These are phyloP conservation scores for Spondyliosoma cantharus DNA, from an alignment of 2,797 vertebrate genomes.

Conservation along the genomic window DNA sequence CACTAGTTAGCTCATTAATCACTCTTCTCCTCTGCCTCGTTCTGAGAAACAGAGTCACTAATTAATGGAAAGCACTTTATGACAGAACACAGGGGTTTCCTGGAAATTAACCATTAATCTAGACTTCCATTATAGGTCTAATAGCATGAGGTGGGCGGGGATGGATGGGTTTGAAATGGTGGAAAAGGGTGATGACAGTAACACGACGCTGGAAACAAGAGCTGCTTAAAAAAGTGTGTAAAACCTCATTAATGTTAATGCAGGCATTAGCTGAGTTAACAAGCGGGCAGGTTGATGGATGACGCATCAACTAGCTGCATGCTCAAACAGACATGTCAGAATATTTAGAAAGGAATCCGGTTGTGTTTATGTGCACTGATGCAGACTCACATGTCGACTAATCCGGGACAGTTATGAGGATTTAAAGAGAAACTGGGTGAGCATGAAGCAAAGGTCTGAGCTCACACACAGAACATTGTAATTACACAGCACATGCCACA, in stretches of 20 bases:
- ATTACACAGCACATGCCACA: slow-evolving; percentile 25
- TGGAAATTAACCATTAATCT: slow-evolving; percentile 82
- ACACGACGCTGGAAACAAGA: slow-evolving; percentile 24
- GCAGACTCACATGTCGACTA: not conserved
- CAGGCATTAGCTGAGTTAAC: slow-evolving; percentile 32
- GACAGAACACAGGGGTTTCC: slow-evolving; percentile 79
- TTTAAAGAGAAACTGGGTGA: not conserved
- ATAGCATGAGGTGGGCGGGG: slow-evolving; percentile 61
- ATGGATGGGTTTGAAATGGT: slow-evolving; percentile 49
- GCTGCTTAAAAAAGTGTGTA: slow-evolving; percentile 43
- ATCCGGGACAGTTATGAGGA: not conserved
- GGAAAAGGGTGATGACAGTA: slow-evolving; percentile 46
- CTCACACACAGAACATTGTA: slow-evolving; percentile 18
- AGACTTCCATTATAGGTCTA: slow-evolving; percentile 72
- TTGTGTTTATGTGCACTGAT: not conserved
- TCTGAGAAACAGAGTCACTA: slow-evolving; percentile 73
- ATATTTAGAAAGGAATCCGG: not conserved
- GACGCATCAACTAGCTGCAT: not conserved
- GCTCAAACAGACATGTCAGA: slow-evolving; percentile 6
- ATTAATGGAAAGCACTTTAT: slow-evolving; percentile 83
- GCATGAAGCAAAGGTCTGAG: not conserved
- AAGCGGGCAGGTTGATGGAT: slow-evolving; percentile 25
- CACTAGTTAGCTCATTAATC: slow-evolving; percentile 71
- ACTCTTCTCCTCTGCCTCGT: slow-evolving; percentile 65
- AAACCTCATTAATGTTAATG: slow-evolving; percentile 53